A percentile compares a stretch with the other conserved stretches of the same genome.
phyloP scores from a whole-genome alignment of 2,797 vertebrate genomes.

The Oophaga sylvatica region DNA sequence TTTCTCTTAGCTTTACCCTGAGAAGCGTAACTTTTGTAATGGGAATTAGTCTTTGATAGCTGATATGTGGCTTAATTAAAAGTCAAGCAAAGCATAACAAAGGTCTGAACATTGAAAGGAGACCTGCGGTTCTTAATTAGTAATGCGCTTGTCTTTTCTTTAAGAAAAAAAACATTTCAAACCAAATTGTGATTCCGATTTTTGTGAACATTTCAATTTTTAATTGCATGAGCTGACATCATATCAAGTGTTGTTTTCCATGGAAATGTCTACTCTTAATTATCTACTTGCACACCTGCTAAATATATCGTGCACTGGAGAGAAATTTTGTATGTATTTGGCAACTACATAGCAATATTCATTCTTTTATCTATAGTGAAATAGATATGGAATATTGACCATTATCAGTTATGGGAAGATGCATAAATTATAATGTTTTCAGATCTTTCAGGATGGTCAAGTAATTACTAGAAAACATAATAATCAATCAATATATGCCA shows the following conservation, averaged over 20 bases:
- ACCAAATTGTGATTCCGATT: conserved; percentile 7
- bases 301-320: background rate
- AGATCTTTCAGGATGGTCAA: background rate
- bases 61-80: conserved; percentile 60
- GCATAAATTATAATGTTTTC: background rate
- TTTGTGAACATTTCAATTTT: conserved; percentile 16
- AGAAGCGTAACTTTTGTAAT: conserved; percentile 51
- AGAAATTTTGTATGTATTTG: background rate
- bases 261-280: background rate
- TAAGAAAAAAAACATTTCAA: conserved; percentile 25
- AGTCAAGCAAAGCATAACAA: conserved; percentile 57
- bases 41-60: conserved; percentile 59
- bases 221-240: conserved; percentile 21
- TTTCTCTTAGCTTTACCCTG: conserved; percentile 52
- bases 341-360: background rate
- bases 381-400: background rate
- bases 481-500: too few species aligned
- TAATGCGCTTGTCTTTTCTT: conserved; percentile 27
- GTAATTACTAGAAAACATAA: too few species aligned
- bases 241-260: background rate
- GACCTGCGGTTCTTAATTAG: conserved; percentile 51
- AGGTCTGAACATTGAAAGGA: conserved; percentile 30
- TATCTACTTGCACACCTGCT: background rate
- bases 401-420: background rate
- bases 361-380: background rate